Conservation (phyloP, 2,797 vertebrate species). For the Xyrichtys novacula region DNA sequence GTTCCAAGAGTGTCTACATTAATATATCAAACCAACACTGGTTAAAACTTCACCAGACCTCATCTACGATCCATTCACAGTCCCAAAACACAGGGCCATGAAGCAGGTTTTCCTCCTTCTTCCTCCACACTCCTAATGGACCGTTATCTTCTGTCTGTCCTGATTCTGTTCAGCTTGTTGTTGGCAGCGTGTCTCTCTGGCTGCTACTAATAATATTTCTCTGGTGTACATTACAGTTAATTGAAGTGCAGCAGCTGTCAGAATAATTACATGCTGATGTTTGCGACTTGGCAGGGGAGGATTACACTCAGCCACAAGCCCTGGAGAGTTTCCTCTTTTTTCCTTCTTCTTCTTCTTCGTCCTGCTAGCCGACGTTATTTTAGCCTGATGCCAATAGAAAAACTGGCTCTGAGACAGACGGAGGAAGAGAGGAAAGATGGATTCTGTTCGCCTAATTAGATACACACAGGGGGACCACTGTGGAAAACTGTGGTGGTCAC, state of each 20-base stretch:
- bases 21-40: background rate
- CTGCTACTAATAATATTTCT: conserved; percentile 80
- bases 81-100: background rate
- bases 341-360: conserved; percentile 23
- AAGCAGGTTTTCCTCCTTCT: conserved; percentile 13
- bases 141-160: conserved; percentile 65
- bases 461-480: conserved; percentile 39
- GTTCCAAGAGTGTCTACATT: no score
- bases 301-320: conserved; percentile 75
- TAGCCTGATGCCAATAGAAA: conserved; percentile 72
- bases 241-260: conserved; percentile 85
- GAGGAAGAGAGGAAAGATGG: conserved; percentile 36
- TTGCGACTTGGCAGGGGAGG: conserved; percentile 78
- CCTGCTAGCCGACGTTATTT: conserved; percentile 59
- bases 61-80: background rate
- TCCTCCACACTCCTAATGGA: conserved; percentile 31
- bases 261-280: conserved; percentile 85
- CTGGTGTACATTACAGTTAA: conserved; percentile 83
- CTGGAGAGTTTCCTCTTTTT: conserved; percentile 62
- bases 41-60: background rate
- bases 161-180: conserved; percentile 60
- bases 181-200: conserved; percentile 56
- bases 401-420: conserved; percentile 47
- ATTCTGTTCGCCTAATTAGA: conserved; percentile 59
- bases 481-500: conserved; percentile 53